These are phyloP conservation scores for Brachyptera putata DNA, from an alignment of 2,888 invertebrate species.

Conservation along the genomic window DNA sequence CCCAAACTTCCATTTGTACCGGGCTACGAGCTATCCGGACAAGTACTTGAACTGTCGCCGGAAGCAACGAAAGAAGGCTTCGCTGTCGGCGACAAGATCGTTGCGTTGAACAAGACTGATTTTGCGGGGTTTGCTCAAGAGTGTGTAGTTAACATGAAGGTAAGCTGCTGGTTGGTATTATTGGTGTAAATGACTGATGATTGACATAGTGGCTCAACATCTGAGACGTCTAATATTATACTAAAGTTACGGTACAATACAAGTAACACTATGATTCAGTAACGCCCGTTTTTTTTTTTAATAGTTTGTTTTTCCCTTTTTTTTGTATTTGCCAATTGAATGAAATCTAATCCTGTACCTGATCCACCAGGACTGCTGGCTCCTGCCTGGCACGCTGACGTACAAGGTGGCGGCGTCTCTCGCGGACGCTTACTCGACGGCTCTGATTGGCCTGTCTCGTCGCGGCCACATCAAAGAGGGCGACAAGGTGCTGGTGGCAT, in stretches of 20 bases:
- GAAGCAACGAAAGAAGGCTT: constrained; percentile 47
- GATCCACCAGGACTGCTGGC: constrained; percentile 55
- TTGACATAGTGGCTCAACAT: no score
- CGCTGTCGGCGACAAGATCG: constrained; percentile 56
- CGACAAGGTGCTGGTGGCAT: constrained; percentile 57
- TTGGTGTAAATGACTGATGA: no score
- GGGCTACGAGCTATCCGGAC: constrained; percentile 62
- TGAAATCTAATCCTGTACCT: no score
- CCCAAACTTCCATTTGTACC: constrained; percentile 55
- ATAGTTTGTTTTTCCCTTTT: no score
- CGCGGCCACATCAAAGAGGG: constrained; percentile 42
- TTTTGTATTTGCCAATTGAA: no score
- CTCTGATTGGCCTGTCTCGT: constrained; percentile 57
- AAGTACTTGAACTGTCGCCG: constrained; percentile 53
- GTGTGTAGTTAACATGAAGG: constrained; percentile 47
- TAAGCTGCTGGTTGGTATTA: no score
- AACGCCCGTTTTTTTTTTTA: no score
- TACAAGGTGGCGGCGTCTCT: constrained; percentile 51
- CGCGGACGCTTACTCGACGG: constrained; percentile 59
- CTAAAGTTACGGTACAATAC: no score
- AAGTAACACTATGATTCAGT: no score
- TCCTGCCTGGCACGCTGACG: constrained; percentile 47
- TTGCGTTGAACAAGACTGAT: constrained; percentile 52
- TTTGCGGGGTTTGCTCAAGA: constrained; percentile 59
- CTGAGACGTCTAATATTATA: no score